Base-by-base conservation (phyloP, 2,797 vertebrate species). In the Pangasius larnaudii region DNA sequence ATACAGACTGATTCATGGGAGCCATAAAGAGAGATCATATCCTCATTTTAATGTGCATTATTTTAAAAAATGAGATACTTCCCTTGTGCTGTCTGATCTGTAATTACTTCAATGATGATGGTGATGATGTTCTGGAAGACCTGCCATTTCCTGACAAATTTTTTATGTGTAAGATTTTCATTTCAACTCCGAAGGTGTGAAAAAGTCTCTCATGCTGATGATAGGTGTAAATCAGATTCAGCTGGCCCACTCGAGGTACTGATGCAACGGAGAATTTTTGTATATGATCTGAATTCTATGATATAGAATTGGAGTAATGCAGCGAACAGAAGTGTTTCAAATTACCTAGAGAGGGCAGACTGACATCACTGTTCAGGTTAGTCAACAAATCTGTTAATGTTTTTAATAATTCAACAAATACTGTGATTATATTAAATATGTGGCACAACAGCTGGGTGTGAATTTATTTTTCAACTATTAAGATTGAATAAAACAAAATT, bases 21-120 rank as follows among this genome's bases (percentile, higher is more conserved):
- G 61, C 81, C 82, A 88, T 91, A 91, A 91, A 87, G 84, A 91
- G 84, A 89, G 63, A 63, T 87, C 81, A 87, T 87, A 88, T 89
- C 89, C 90, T 91, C 84, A 89, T 87, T 89, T 88, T 88, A 89
- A 91, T 90, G 88, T 90, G 67, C 88, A 88, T 91, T 90, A 91
- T 90, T 78, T 86, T 75, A 85, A 89, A 89, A 89, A 90, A 75
- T 63, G 72, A 87, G 69, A 90, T 77, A 84, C 85, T 74, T 90
- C 79, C 88, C 81, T 85, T 39, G 51, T 61, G 84, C 74, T 69
- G 86, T 90, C 89, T 90, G 85, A 69, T 87, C 74, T 27, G 63
- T 89, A 90, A 92, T 90, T 89, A 89, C 90, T 82, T 81, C 18
- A 67, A 42, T 53, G 63, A 74, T 88, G 85, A 84, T 69, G 78